Percentiles rank a stretch among this genome's conserved stretches.
These are phyloP conservation scores for Hirtodrosophila duncani DNA, from an alignment of 2,888 invertebrate species.

Conservation along the genomic window DNA sequence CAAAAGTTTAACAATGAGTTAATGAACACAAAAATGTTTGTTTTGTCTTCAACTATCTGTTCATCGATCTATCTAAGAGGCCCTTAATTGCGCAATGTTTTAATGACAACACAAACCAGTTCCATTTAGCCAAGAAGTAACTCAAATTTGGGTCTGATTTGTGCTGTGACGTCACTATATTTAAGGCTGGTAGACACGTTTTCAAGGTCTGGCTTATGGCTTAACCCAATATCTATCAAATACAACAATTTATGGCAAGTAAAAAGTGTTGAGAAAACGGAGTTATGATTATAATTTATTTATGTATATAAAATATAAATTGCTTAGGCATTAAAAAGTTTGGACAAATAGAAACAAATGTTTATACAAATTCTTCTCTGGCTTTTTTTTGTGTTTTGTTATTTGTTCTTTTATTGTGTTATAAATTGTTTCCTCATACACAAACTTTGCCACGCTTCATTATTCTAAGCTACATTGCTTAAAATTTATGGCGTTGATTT, in stretches of 20 bases:
- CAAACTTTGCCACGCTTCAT: background rate
- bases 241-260: too few relatives aligned
- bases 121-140: conserved; percentile 11
- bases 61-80: too few relatives aligned
- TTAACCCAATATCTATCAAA: too few relatives aligned
- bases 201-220: too few relatives aligned
- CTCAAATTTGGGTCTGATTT: conserved; percentile 31
- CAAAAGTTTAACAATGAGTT: too few relatives aligned
- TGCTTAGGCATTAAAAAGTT: too few relatives aligned
- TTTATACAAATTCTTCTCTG: too few relatives aligned
- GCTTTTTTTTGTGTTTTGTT: background rate
- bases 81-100: conserved; percentile 1
- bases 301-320: too few relatives aligned
- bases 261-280: too few relatives aligned
- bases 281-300: too few relatives aligned
- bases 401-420: background rate
- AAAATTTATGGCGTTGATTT: conserved; percentile 37
- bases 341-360: too few relatives aligned
- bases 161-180: conserved; percentile 17
- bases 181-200: too few relatives aligned
- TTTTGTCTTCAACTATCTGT: background rate
- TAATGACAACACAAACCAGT: conserved; percentile 32
- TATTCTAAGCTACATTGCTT: background rate
- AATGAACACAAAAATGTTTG: conserved; percentile 14
- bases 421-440: conserved; percentile 31